Evolutionary conservation across 1,140 invertebrate genomes (phyloP), one percentile per base, ranked within the genome.

Genomic region (Drosophila bocqueti): DNA sequence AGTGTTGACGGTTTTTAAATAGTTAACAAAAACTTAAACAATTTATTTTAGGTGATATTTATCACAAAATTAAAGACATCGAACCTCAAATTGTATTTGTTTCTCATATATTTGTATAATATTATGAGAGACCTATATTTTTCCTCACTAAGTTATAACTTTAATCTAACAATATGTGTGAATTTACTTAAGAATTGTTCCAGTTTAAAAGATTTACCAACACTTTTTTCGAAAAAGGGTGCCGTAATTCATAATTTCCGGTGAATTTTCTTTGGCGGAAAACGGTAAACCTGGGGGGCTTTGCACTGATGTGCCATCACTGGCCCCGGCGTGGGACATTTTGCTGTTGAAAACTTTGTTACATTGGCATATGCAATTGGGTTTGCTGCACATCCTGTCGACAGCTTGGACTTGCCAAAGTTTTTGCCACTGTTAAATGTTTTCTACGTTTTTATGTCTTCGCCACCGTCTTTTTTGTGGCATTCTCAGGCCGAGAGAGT

Each of bases 361-460:
- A 84, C 84, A 89, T 87, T 87, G 84, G 84, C 84, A 87, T 87
- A 87, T 87, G 84, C 84, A 87, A 87, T 87, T 87, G 84, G 84
- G 84, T 87, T 87, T 89, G 84, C 84, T 72, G 84, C 84, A 87
- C 84, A 87, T 87, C 84, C 84, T 87, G 84, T 65, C 84, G 84
- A 89, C 84, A 87, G 84, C 84, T 87, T 87, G 84, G 84, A 87
- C 84, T 87, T 87, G 81, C 58, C 55, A 75, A 87, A 87, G 73
- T 87, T 89, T 89, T 87, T 79, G 57, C 81, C 62, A 72, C 84
- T 73, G 81, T 89, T 87, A 87, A 87, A 87, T 89, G 81, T 84
- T 89, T 79, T 79, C 50, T 65, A 43, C 66, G 60, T 79, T 78
- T 79, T 79, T 79, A 72, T 79, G 68, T 71, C 72, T 66, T 77